Evolutionary conservation across 2,888 invertebrate species (phyloP).

Genomic region (Rhamphomyia laevipes): DNA sequence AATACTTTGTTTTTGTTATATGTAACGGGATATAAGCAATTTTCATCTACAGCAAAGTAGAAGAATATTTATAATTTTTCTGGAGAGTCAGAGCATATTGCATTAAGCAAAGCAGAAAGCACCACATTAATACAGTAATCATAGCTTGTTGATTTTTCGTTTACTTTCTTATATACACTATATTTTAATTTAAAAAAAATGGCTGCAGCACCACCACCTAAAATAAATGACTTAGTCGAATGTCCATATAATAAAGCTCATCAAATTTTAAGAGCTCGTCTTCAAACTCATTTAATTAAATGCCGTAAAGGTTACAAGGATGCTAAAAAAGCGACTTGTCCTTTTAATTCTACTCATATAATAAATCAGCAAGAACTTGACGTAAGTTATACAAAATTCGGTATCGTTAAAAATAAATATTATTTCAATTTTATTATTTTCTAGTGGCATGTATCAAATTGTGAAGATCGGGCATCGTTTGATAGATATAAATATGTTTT

Average conservation of each 20-base stretch:
- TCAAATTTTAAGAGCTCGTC: constrained; percentile 15
- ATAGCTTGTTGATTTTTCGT: too few relatives aligned
- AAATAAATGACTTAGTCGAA: neutral
- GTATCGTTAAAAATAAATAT: neutral
- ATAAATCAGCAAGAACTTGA: constrained; percentile 16
- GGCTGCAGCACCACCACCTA: too few relatives aligned
- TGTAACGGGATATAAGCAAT: too few relatives aligned
- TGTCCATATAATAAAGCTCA: neutral
- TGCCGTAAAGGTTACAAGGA: constrained; percentile 16
- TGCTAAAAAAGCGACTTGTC: constrained; percentile 14
- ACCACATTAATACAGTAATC: too few relatives aligned
- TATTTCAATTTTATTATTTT: neutral
- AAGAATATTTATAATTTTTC: too few relatives aligned
- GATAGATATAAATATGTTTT: constrained; percentile 6
- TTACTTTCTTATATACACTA: too few relatives aligned
- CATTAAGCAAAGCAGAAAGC: too few relatives aligned
- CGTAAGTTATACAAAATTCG: constrained; percentile 9
- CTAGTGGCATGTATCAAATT: constrained; percentile 9
- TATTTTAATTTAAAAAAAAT: too few relatives aligned
- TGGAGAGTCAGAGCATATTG: too few relatives aligned
- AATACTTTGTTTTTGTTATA: too few relatives aligned
- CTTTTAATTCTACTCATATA: constrained; percentile 18
- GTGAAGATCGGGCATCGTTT: constrained; percentile 4
- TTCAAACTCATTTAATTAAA: constrained; percentile 18
- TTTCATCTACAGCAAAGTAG: too few relatives aligned